Evolutionary conservation across 2,888 invertebrate genomes (phyloP).

Genomic region (Luperina nickerlii): DNA sequence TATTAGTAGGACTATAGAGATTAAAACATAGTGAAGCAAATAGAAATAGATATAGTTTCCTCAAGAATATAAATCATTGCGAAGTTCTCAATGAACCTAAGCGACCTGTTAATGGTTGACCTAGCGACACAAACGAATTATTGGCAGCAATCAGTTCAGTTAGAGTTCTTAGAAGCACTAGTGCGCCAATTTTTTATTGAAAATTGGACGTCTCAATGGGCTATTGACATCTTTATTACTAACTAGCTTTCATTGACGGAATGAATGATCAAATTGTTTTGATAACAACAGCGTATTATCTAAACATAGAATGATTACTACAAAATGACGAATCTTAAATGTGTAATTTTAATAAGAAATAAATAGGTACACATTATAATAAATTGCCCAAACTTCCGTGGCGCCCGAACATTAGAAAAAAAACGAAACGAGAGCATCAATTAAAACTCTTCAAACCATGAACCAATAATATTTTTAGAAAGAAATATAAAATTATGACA

Average conservation of each 20-base stretch:
- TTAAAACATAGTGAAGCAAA: neutral
- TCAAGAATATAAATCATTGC: constrained; percentile 15
- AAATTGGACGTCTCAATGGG: constrained; percentile 37
- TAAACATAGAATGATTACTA: neutral
- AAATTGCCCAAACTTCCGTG: constrained; percentile 21
- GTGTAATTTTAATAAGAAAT: constrained; percentile 3
- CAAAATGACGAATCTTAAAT: neutral
- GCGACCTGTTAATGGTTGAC: constrained; percentile 19
- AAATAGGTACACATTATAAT: neutral
- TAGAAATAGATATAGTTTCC: constrained; percentile 6
- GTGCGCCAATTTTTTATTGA: constrained; percentile 37
- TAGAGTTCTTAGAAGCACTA: constrained; percentile 30
- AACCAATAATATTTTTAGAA: constrained; percentile 51
- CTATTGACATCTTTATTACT: constrained; percentile 32
- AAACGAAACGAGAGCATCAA: constrained; percentile 50
- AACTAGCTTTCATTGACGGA: constrained; percentile 32
- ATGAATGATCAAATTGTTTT: constrained; percentile 17
- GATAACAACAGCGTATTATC: neutral
- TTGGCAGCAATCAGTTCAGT: constrained; percentile 42
- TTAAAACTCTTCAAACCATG: constrained; percentile 56
- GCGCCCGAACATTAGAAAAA: constrained; percentile 29
- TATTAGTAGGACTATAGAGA: neutral
- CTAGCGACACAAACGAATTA: constrained; percentile 38
- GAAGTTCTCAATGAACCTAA: constrained; percentile 21
- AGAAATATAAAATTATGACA: constrained; percentile 72